Percentiles rank a stretch among this genome's conserved stretches.
These are phyloP conservation scores for Siniperca knerii DNA, from an alignment of 2,113 vertebrate species.

Conservation along the genomic window DNA sequence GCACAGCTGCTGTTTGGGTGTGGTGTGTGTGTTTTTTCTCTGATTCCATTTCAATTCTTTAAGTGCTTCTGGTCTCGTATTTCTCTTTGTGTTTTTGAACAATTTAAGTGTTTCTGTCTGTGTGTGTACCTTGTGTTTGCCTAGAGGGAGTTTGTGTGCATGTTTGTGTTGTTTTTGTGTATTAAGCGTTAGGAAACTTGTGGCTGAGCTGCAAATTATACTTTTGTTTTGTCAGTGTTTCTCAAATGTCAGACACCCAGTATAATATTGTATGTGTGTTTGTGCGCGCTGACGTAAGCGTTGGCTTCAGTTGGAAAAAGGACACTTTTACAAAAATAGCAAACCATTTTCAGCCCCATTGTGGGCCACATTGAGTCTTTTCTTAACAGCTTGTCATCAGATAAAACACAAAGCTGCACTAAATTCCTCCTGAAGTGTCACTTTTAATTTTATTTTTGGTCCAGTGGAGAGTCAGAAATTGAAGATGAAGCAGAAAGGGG, in stretches of 20 bases:
- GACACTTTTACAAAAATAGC: slow-evolving; percentile 53
- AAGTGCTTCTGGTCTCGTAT: slow-evolving; percentile 1
- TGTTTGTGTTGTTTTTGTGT: background rate
- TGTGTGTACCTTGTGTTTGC: background rate
- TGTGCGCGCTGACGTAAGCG: background rate
- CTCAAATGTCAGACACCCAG: background rate
- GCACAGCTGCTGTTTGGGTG: slow-evolving; percentile 37
- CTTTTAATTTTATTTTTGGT: slow-evolving; percentile 3
- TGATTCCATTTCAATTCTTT: background rate
- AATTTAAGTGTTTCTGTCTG: background rate
- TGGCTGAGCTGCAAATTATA: background rate
- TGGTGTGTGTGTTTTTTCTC: slow-evolving; percentile 30
- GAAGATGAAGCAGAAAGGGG: background rate
- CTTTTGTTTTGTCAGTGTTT: background rate
- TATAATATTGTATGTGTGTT: background rate
- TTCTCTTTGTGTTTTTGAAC: background rate
- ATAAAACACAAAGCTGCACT: slow-evolving; percentile 26
- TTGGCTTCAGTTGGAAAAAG: slow-evolving; percentile 10
- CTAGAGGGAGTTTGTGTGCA: background rate
- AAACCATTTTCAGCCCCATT: slow-evolving; percentile 25
- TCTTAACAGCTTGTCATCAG: slow-evolving; percentile 30
- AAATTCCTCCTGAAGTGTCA: slow-evolving; percentile 8
- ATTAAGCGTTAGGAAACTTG: too few relatives aligned
- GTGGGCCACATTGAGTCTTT: slow-evolving; percentile 8
- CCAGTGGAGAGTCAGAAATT: background rate